A percentile compares a stretch with the other conserved stretches of the same genome.
Evolutionary conservation across 2,888 invertebrate genomes (phyloP).

Genomic region (Pristionchus japonicus): DNA sequence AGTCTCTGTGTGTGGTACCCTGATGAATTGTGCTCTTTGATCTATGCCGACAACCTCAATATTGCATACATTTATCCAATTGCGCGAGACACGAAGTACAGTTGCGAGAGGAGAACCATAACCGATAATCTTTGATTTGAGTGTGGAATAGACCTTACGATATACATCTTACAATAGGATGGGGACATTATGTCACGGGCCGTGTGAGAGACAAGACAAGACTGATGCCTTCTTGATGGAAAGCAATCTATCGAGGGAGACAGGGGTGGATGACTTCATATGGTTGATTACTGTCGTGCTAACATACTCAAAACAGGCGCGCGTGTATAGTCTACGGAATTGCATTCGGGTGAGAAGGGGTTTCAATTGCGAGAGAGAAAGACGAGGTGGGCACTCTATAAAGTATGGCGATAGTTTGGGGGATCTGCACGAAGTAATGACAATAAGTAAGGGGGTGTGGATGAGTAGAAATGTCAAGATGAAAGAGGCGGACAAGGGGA

Average conservation of each 20-base stretch:
- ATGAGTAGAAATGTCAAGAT: not conserved
- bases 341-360: not conserved
- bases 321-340: not conserved
- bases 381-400: not conserved
- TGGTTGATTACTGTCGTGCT: not conserved
- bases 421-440: conserved; percentile 4
- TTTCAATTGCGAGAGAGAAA: not conserved
- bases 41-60: not conserved
- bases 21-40: not conserved
- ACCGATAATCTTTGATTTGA: not conserved
- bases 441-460: not conserved
- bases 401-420: not conserved
- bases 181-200: not conserved
- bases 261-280: not conserved
- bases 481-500: not conserved
- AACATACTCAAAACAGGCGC: not conserved
- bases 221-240: not conserved
- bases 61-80: not conserved
- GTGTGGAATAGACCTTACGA: not conserved
- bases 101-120: conserved; percentile 2
- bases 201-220: not conserved
- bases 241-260: not conserved
- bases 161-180: not conserved
- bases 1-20: not conserved
- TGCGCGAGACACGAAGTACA: not conserved